These are phyloP conservation scores for Shinisaurus crocodilurus DNA, from an alignment of 2,113 vertebrate species.

Conservation along the genomic window DNA sequence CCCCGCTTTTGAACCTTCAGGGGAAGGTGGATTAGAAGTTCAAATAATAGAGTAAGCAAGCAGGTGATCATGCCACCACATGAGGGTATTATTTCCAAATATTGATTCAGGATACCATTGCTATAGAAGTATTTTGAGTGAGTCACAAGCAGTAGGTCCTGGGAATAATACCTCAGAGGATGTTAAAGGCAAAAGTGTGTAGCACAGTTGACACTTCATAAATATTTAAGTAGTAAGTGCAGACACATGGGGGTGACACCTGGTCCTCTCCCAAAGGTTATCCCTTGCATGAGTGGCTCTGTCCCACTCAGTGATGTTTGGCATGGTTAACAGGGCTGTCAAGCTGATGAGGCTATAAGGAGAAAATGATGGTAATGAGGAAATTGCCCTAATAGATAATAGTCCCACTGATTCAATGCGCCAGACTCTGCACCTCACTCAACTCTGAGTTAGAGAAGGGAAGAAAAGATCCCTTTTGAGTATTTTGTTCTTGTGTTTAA, in stretches of 20 bases:
- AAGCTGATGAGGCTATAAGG: not conserved
- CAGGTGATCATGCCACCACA: not conserved
- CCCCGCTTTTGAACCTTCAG: not conserved
- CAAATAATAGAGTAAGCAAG: not conserved
- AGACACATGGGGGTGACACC: not conserved
- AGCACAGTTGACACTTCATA: not conserved
- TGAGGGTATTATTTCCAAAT: not conserved
- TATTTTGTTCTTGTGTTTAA: not conserved
- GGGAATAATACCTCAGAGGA: not conserved
- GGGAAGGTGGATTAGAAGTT: conserved; percentile 1
- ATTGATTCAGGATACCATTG: not conserved
- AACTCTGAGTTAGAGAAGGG: not conserved
- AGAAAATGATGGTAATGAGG: not conserved
- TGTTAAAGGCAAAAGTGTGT: not conserved
- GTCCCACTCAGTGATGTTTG: not conserved
- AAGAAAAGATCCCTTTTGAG: not conserved
- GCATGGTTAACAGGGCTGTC: not conserved
- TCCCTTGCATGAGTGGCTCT: not conserved
- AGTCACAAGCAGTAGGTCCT: not conserved
- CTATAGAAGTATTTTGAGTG: not conserved
- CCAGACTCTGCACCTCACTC: not conserved
- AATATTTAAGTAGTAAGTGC: not conserved
- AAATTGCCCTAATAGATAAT: not conserved
- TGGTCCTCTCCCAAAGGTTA: not conserved
- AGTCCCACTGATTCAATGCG: not conserved